Percentiles rank a stretch among this genome's conserved stretches.
These are phyloP conservation scores for Hanleya hanleyi DNA, from an alignment of 2,888 invertebrate genomes.

Conservation along the genomic window DNA sequence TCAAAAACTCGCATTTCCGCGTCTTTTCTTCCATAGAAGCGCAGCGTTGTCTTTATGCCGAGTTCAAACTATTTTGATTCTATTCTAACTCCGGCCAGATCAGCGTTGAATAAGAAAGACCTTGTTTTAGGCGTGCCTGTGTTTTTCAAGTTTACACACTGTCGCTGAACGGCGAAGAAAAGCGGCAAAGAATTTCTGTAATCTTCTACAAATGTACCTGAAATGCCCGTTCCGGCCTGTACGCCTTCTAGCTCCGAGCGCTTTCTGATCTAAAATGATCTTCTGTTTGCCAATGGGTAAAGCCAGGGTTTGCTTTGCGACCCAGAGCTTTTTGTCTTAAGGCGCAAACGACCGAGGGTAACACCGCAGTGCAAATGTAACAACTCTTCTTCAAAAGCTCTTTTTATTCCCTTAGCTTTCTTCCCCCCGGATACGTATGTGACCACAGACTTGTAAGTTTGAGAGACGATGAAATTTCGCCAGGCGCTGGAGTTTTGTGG, in stretches of 20 bases:
- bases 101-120: background rate
- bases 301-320: background rate
- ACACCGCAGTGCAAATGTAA: too few species aligned
- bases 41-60: background rate
- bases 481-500: too few species aligned
- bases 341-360: too few species aligned
- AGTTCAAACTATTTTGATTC: conserved; percentile 3
- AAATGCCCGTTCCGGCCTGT: too few species aligned
- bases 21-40: background rate
- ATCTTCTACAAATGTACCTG: background rate
- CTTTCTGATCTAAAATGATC: too few species aligned
- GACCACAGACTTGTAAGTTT: too few species aligned
- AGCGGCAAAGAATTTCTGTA: background rate
- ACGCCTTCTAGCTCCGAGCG: too few species aligned
- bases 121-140: background rate
- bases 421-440: too few species aligned
- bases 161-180: background rate
- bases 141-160: background rate
- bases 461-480: too few species aligned
- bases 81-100: background rate
- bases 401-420: too few species aligned
- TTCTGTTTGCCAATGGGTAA: background rate
- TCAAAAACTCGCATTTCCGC: too few species aligned
- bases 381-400: too few species aligned
- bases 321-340: background rate